Evolutionary conservation across 2,888 invertebrate genomes (phyloP).

Genomic region (Gasteruption jaculator): DNA sequence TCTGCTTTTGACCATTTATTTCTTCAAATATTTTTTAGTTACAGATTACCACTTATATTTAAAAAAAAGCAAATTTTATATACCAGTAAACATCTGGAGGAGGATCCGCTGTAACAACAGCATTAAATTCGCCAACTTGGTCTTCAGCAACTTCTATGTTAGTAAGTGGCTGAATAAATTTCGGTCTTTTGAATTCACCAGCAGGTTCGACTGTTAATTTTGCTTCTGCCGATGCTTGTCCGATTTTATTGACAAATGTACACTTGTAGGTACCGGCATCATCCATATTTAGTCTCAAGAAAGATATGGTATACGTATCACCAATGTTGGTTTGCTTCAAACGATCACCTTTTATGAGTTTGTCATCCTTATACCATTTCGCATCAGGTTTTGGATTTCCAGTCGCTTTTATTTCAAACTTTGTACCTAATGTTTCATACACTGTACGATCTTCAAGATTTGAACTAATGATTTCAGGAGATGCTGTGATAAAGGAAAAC

Average conservation of each 20-base stretch:
- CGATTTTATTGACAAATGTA: conserved; percentile 76
- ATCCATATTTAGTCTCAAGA: conserved; percentile 63
- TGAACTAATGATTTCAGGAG: conserved; percentile 68
- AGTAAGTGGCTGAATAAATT: conserved; percentile 64
- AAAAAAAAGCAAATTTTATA: conserved; percentile 7
- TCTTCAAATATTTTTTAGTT: background rate
- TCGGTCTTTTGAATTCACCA: conserved; percentile 73
- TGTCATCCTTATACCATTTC: conserved; percentile 75
- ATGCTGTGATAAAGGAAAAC: conserved; percentile 55
- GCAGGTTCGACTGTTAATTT: conserved; percentile 71
- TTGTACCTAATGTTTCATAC: conserved; percentile 77
- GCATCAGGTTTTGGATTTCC: conserved; percentile 75
- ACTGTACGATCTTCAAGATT: conserved; percentile 70
- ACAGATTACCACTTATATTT: no score
- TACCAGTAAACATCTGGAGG: conserved; percentile 83
- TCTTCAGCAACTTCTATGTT: conserved; percentile 70
- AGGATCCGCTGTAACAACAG: conserved; percentile 84
- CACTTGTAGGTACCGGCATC: conserved; percentile 84
- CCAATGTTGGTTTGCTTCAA: conserved; percentile 33
- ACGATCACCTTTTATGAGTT: conserved; percentile 60
- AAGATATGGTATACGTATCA: conserved; percentile 69
- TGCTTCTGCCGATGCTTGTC: conserved; percentile 71
- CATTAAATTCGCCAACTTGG: conserved; percentile 63
- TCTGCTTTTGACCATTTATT: background rate
- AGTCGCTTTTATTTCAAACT: conserved; percentile 72